Evolutionary conservation across 1,140 invertebrate species (phyloP), one percentile per base, ranked within the genome.

Genomic region (Lepidurus couesii): DNA sequence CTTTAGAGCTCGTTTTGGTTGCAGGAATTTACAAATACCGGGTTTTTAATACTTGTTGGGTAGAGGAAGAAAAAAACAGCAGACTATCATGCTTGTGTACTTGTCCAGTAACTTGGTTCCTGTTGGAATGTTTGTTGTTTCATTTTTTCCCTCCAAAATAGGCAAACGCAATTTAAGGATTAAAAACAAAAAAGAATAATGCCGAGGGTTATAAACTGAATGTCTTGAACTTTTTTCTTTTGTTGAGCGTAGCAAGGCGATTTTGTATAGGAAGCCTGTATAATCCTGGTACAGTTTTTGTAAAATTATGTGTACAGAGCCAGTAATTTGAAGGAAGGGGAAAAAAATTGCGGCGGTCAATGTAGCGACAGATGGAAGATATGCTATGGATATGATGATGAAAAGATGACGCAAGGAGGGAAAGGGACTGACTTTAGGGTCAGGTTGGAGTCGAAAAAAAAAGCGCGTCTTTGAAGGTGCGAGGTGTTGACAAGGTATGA

Each of bases 31-130:
- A 21, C 53, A 34, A 34, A 21, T 65, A 65, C 53, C 53, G 13
- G 53, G 21, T n/a, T n/a, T 65, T 65, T 65, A n/a, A 21, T 65
- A 34, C 34, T 34, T 21, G n/a, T n/a, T n/a, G 53, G 21, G 21
- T n/a, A 65, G 13, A 65, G 16, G 1, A n/a, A 65, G 21, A 47
- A 10, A 21, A 53, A 65, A 65, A 65, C n/a, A 65, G 53, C 53
- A 65, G 53, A 65, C 53, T 65, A 65, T 65, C 53, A 65, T n/a
- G n/a, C 21, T 65, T 65, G 53, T 65, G 53, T 65, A 34, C 53
- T n/a, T 65, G 53, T 65, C 53, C 53, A 65, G 53, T 65, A 65
- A 65, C 53, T 65, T 65, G 53, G 53, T 65, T 65, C 53, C 53
- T 65, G 53, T 65, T 65, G 53, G 53, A 65, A 65, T 65, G 53